These are phyloP conservation scores for Coracias cyanogaster DNA, from an alignment of 2,797 vertebrate genomes.

Conservation along the genomic window DNA sequence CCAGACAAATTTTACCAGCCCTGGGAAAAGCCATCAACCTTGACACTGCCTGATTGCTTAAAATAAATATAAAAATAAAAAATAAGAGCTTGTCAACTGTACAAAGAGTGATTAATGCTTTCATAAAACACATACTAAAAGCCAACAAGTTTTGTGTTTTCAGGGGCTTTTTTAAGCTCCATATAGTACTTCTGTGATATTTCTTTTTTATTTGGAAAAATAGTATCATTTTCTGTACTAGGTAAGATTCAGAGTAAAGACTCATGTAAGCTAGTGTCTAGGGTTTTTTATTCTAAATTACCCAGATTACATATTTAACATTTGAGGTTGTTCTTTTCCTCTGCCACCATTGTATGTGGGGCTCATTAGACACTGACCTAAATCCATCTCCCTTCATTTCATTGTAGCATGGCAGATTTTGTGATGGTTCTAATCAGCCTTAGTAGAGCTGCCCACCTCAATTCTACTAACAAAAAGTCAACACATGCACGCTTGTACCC, in stretches of 20 bases:
- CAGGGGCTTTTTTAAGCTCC: background rate
- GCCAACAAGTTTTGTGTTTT: background rate
- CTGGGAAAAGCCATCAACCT: background rate
- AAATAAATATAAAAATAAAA: background rate
- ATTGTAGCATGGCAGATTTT: conserved; percentile 9
- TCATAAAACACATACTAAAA: background rate
- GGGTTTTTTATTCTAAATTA: background rate
- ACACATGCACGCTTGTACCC: background rate
- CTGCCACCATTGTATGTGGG: background rate
- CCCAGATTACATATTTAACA: background rate
- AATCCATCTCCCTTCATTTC: conserved; percentile 56
- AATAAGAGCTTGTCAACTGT: background rate
- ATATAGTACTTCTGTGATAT: background rate
- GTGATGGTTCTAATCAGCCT: conserved; percentile 54
- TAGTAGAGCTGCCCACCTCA: conserved; percentile 37
- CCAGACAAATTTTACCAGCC: background rate
- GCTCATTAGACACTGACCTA: conserved; percentile 43
- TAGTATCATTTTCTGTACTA: background rate
- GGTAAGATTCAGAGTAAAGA: background rate
- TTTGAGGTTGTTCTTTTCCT: background rate
- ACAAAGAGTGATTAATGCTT: background rate
- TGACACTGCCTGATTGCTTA: background rate
- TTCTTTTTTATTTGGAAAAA: background rate
- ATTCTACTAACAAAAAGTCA: background rate
- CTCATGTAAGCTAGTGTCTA: background rate